phyloP scores from a whole-genome alignment of 1,140 invertebrate species.

The Homarus americanus region DNA sequence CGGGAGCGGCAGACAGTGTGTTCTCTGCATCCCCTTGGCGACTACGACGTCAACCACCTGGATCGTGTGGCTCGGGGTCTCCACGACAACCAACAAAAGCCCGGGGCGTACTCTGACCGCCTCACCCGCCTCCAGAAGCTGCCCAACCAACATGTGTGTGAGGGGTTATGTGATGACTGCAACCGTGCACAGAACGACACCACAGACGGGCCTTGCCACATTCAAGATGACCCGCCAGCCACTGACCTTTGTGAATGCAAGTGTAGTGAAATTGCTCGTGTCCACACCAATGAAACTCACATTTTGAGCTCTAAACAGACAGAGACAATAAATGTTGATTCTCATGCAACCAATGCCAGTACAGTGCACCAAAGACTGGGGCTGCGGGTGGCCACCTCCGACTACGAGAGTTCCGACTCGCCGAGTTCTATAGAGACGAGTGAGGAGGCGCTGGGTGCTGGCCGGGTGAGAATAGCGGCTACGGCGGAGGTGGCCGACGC shows the following conservation, averaged over 20 bases:
- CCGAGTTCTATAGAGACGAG: conserved; percentile 58
- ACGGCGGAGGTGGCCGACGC: conserved; percentile 49
- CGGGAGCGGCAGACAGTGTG: conserved; percentile 63
- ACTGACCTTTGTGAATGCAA: conserved; percentile 43
- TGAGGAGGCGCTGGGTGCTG: conserved; percentile 37
- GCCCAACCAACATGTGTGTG: conserved; percentile 56
- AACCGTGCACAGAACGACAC: conserved; percentile 14
- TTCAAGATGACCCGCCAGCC: background rate
- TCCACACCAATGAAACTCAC: background rate
- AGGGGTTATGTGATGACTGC: conserved; percentile 58
- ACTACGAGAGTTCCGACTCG: conserved; percentile 60
- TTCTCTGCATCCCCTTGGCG: conserved; percentile 55
- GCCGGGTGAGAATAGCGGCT: conserved; percentile 23
- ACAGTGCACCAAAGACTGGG: conserved; percentile 9
- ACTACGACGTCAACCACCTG: conserved; percentile 73
- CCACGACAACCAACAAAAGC: conserved; percentile 7
- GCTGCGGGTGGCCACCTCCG: conserved; percentile 44
- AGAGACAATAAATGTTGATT: conserved; percentile 9
- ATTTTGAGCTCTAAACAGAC: background rate
- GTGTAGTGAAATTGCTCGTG: conserved; percentile 2
- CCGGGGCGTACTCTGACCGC: conserved; percentile 57
- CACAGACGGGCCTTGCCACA: conserved; percentile 47
- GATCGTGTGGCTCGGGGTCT: conserved; percentile 60
- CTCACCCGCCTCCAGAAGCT: conserved; percentile 57
- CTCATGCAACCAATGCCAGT: conserved; percentile 28